Conservation (phyloP, 2,113 vertebrate species). For the Chrysochloris asiatica region DNA sequence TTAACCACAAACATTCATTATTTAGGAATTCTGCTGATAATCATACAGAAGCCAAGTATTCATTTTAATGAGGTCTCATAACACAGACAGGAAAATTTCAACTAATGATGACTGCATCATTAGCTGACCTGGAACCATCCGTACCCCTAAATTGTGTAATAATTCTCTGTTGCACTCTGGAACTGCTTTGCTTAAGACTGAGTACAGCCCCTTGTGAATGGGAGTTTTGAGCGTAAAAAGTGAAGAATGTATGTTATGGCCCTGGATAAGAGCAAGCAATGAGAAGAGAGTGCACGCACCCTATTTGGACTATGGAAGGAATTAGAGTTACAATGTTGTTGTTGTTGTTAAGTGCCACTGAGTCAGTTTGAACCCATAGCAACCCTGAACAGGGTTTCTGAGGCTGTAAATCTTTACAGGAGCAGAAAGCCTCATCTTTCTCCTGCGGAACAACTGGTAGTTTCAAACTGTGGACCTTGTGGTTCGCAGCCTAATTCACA, state of each 20-base stretch:
- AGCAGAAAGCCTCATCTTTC: no score
- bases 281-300: background rate
- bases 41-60: background rate
- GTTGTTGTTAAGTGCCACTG: no score
- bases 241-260: background rate
- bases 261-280: background rate
- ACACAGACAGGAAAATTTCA: slow-evolving; percentile 36
- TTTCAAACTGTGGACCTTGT: no score
- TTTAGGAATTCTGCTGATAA: slow-evolving; percentile 24
- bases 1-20: no score
- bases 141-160: background rate
- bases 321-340: no score
- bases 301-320: background rate
- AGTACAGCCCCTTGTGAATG: background rate
- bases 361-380: no score
- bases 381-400: no score
- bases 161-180: background rate
- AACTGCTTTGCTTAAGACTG: background rate
- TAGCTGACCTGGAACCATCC: slow-evolving; percentile 17
- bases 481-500: no score
- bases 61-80: slow-evolving; percentile 54
- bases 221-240: background rate
- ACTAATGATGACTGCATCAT: background rate
- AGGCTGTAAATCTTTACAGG: no score
- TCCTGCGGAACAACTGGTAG: no score